A percentile compares a stretch with the other conserved stretches of the same genome.
Evolutionary conservation across 2,113 vertebrate species (phyloP).

Genomic region (Malaclemys terrapin): DNA sequence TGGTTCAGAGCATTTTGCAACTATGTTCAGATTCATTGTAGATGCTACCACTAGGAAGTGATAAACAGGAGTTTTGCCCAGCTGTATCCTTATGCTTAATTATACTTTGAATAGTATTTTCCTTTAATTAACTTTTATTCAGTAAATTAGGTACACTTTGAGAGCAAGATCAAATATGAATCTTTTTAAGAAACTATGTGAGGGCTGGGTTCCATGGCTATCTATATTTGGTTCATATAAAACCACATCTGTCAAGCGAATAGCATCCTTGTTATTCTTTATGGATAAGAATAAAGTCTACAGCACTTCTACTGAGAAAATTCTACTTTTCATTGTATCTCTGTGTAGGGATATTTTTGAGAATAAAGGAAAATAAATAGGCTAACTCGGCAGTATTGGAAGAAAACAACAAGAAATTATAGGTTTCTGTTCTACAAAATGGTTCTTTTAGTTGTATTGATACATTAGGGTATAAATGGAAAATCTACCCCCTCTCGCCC

Average conservation of each 20-base stretch:
- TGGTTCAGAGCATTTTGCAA: neutral
- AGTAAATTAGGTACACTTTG: neutral
- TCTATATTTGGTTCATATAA: neutral
- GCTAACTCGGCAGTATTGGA: neutral
- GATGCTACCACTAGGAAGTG: neutral
- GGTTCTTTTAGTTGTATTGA: neutral
- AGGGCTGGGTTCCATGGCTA: neutral
- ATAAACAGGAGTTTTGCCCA: neutral
- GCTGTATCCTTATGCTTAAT: neutral
- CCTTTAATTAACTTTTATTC: neutral
- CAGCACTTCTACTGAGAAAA: neutral
- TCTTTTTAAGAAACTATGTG: neutral
- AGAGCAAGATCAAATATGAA: neutral
- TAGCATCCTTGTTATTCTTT: neutral
- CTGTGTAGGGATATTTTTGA: neutral
- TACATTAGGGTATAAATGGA: neutral
- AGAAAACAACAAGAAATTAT: neutral
- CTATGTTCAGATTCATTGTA: neutral
- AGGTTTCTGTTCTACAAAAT: neutral
- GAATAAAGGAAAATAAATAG: neutral
- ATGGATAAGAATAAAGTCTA: neutral
- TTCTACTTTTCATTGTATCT: neutral
- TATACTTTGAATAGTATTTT: neutral
- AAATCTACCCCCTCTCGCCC: neutral
- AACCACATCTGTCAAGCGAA: neutral